phyloP scores from a whole-genome alignment of 1,140 invertebrate genomes.

The Prorops nasuta region DNA sequence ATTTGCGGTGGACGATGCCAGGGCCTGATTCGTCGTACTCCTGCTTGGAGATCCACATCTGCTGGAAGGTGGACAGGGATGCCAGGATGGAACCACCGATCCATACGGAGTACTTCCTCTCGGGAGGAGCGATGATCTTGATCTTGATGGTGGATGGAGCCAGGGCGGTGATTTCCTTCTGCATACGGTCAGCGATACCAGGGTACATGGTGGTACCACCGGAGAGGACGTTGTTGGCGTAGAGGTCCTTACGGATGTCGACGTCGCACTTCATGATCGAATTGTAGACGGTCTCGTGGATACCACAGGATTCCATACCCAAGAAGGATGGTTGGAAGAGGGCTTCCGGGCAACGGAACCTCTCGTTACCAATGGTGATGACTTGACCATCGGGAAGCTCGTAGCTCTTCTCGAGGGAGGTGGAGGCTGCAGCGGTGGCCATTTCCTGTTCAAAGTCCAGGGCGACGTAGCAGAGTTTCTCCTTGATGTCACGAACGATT shows the following conservation, averaged over 20 bases:
- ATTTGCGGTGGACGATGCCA: slow-evolving; percentile 79
- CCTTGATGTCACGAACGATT: no score
- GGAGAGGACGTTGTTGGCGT: slow-evolving; percentile 71
- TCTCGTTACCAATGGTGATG: slow-evolving; percentile 86
- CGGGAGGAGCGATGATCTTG: slow-evolving; percentile 92
- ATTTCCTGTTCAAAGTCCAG: slow-evolving; percentile 80
- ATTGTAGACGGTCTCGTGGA: slow-evolving; percentile 85
- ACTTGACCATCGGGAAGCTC: slow-evolving; percentile 75
- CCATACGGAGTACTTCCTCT: slow-evolving; percentile 92
- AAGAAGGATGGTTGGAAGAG: no score
- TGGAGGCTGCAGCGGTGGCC: slow-evolving; percentile 78
- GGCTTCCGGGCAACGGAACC: slow-evolving; percentile 84
- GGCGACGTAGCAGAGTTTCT: no score
- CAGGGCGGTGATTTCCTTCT: slow-evolving; percentile 78
- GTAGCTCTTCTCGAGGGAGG: no score
- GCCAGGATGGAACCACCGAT: slow-evolving; percentile 85
- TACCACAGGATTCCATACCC: slow-evolving; percentile 81
- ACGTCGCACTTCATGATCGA: slow-evolving; percentile 89
- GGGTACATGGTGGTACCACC: slow-evolving; percentile 93
- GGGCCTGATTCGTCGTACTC: slow-evolving; percentile 86
- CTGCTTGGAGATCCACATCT: slow-evolving; percentile 90
- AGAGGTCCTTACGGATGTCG: slow-evolving; percentile 79
- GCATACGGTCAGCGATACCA: slow-evolving; percentile 80
- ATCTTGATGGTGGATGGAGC: slow-evolving; percentile 85
- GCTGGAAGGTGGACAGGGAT: slow-evolving; percentile 79